These are phyloP conservation scores for Cremastinae sp. DNA, from an alignment of 2,888 invertebrate species.

Conservation along the genomic window DNA sequence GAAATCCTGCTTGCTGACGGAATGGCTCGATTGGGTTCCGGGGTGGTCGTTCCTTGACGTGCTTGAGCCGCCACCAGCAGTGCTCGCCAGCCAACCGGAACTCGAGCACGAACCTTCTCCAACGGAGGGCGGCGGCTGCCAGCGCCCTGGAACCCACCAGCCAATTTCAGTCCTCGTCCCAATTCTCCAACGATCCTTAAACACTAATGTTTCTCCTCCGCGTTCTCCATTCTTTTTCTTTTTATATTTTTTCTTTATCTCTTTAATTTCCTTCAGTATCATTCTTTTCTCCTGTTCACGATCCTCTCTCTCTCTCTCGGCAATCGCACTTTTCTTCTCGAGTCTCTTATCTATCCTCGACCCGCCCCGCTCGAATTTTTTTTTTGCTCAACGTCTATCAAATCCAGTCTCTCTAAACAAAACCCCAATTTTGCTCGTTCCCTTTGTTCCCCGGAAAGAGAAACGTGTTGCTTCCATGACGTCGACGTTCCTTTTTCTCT, in stretches of 20 bases:
- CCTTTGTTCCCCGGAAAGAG: slow-evolving; percentile 10
- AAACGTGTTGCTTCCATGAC: slow-evolving; percentile 37
- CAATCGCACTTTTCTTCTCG: slow-evolving; percentile 9
- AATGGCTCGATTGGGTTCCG: slow-evolving; percentile 70
- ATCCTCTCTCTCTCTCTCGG: slow-evolving; percentile 40
- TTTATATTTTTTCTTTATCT: slow-evolving; percentile 31
- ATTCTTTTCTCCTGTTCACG: slow-evolving; percentile 1
- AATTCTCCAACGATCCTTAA: slow-evolving; percentile 78
- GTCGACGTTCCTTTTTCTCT: slow-evolving; percentile 29
- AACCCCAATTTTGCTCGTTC: slow-evolving; percentile 19
- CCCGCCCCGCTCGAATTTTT: slow-evolving; percentile 43
- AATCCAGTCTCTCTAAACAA: slow-evolving; percentile 13
- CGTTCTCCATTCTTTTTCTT: slow-evolving; percentile 63
- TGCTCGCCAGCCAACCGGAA: slow-evolving; percentile 75
- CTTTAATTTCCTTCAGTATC: slow-evolving; percentile 35
- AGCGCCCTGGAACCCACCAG: slow-evolving; percentile 81
- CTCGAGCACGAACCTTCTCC: slow-evolving; percentile 79
- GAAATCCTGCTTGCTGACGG: slow-evolving; percentile 69
- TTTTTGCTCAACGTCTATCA: slow-evolving; percentile 14
- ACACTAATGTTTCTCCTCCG: slow-evolving; percentile 71
- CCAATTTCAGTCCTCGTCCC: slow-evolving; percentile 80
- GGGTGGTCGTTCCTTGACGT: slow-evolving; percentile 74
- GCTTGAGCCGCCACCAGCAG: slow-evolving; percentile 69
- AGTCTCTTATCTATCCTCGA: slow-evolving; percentile 38
- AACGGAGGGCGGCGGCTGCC: slow-evolving; percentile 80